Evolutionary conservation across 2,113 vertebrate species (phyloP).

Genomic region (Pseudopodoces humilis): DNA sequence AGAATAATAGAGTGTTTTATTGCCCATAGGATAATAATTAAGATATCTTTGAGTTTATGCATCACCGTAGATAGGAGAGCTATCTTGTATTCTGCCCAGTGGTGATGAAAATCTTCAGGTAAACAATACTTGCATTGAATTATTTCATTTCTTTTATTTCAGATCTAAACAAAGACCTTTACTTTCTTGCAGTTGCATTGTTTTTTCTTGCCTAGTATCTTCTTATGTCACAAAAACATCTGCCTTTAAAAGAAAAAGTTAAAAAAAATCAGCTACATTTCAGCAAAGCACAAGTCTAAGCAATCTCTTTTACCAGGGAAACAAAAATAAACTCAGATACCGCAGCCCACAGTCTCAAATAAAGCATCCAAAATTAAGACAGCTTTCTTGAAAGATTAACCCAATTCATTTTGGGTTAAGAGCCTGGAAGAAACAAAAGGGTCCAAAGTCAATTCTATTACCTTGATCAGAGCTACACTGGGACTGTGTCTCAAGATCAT

Average conservation of each 20-base stretch:
- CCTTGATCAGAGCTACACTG: background rate
- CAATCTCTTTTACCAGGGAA: background rate
- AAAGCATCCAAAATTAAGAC: background rate
- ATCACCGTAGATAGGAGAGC: background rate
- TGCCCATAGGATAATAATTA: background rate
- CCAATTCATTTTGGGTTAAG: constrained; percentile 3
- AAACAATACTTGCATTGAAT: background rate
- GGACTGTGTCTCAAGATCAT: constrained; percentile 26
- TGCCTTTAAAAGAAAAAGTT: no score
- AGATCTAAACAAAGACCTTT: background rate
- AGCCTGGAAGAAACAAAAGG: background rate
- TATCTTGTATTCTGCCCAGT: background rate
- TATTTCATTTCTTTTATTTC: background rate
- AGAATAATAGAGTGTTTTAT: background rate
- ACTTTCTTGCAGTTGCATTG: background rate
- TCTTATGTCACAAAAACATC: background rate
- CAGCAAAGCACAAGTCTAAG: background rate
- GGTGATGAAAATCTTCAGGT: background rate
- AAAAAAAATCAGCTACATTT: background rate
- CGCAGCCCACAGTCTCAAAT: background rate
- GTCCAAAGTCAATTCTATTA: constrained; percentile 25
- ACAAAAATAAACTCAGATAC: background rate
- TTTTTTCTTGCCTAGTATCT: background rate
- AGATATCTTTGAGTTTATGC: background rate
- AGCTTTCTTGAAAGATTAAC: background rate